phyloP scores from a whole-genome alignment of 2,888 invertebrate genomes.

The Xanthorhoe designata region DNA sequence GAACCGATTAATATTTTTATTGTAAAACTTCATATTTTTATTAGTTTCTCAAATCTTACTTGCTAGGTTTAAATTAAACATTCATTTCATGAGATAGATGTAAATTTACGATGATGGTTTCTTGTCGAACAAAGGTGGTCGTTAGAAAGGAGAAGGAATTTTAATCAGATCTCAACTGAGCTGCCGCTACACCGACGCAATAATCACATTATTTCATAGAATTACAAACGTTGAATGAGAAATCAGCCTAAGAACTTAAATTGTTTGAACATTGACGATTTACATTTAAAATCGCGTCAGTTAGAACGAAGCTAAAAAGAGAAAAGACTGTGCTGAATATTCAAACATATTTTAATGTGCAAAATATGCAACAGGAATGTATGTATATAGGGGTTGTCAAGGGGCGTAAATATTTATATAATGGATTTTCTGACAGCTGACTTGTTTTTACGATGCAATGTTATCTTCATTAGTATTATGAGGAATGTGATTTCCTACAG shows the following conservation, averaged over 20 bases:
- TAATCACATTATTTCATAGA: not conserved
- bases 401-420: not conserved
- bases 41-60: not conserved
- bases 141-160: constrained; percentile 8
- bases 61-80: not conserved
- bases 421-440: not conserved
- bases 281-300: not conserved
- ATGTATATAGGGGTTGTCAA: not conserved
- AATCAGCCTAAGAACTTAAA: not conserved
- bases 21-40: too few species aligned
- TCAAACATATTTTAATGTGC: constrained; percentile 4
- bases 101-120: not conserved
- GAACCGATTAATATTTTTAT: too few species aligned
- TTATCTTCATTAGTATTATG: not conserved
- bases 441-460: not conserved
- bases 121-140: not conserved
- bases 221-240: not conserved
- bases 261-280: not conserved
- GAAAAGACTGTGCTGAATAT: constrained; percentile 12
- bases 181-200: constrained; percentile 1
- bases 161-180: not conserved
- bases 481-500: too few species aligned
- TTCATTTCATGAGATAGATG: not conserved
- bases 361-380: constrained; percentile 17
- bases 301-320: constrained; percentile 1